Percentiles rank a stretch among this genome's conserved stretches.
phyloP scores from a whole-genome alignment of 1,140 invertebrate species.

The Calycopis cecrops region DNA sequence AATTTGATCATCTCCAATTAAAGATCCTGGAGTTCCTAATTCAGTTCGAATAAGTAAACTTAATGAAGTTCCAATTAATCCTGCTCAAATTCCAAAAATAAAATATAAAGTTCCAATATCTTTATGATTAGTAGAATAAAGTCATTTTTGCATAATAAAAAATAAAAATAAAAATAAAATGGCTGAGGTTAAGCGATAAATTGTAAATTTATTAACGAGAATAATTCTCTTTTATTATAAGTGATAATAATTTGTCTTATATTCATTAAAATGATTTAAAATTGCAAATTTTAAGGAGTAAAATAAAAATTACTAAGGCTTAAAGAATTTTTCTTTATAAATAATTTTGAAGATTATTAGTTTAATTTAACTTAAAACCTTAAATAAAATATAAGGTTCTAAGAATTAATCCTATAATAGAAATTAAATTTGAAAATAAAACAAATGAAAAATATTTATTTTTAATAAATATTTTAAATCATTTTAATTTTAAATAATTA shows the following conservation, averaged over 20 bases:
- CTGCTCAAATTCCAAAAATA: conserved; percentile 81
- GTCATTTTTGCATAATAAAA: conserved; percentile 73
- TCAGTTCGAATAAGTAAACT: conserved; percentile 79
- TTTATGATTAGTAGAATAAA: conserved; percentile 85
- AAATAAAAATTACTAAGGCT: conserved; percentile 38
- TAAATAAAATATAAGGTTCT: conserved; percentile 38
- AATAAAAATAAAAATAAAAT: no score
- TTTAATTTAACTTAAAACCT: conserved; percentile 77
- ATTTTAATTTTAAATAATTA: conserved; percentile 58
- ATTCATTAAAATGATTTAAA: conserved; percentile 68
- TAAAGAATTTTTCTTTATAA: conserved; percentile 63
- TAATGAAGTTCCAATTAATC: background rate
- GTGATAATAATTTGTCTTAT: no score
- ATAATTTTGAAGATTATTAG: conserved; percentile 78
- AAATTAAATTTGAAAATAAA: conserved; percentile 48
- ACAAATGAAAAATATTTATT: conserved; percentile 48
- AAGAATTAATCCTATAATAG: conserved; percentile 53
- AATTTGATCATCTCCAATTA: conserved; percentile 81
- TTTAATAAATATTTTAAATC: conserved; percentile 49
- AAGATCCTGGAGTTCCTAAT: conserved; percentile 60
- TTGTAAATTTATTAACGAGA: conserved; percentile 76
- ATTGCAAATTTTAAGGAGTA: conserved; percentile 76
- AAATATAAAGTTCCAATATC: conserved; percentile 86
- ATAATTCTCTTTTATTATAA: conserved; percentile 59
- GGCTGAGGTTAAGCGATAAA: conserved; percentile 74